These are phyloP conservation scores for Leucoma salicis DNA, from an alignment of 2,888 invertebrate genomes.

Conservation along the genomic window DNA sequence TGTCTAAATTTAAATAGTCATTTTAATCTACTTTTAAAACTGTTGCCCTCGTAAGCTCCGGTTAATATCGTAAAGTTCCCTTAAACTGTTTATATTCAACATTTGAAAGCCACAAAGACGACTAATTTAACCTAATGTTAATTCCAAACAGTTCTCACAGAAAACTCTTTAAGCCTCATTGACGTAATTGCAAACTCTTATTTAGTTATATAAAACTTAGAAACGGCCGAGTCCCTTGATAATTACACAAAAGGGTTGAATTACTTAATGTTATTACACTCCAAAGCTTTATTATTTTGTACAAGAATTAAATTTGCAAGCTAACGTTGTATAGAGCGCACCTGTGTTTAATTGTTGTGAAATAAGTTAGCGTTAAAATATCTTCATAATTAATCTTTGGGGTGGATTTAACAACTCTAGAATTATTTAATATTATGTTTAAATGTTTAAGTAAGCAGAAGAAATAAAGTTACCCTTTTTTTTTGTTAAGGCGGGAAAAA, in stretches of 20 bases:
- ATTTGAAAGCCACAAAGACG: slow-evolving; percentile 1
- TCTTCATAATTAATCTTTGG: slow-evolving; percentile 8
- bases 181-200: slow-evolving; percentile 24
- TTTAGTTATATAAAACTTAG: slow-evolving; percentile 30
- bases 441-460: no score
- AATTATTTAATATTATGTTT: neutral
- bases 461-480: no score
- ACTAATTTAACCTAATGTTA: slow-evolving; percentile 9
- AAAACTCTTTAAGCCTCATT: slow-evolving; percentile 16
- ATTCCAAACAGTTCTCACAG: slow-evolving; percentile 8
- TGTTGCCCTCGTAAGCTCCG: neutral
- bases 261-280: slow-evolving; percentile 23
- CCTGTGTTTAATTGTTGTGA: slow-evolving; percentile 21
- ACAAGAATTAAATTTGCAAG: slow-evolving; percentile 18
- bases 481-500: no score
- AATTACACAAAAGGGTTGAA: slow-evolving; percentile 30
- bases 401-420: neutral
- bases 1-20: no score
- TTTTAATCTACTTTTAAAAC: neutral
- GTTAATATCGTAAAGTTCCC: neutral
- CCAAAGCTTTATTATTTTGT: slow-evolving; percentile 21
- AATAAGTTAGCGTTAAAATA: slow-evolving; percentile 9
- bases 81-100: slow-evolving; percentile 1
- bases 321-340: slow-evolving; percentile 15
- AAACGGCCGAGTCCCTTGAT: slow-evolving; percentile 31